Conservation (phyloP, 2,888 invertebrate species). For the Dryococelus australis region DNA sequence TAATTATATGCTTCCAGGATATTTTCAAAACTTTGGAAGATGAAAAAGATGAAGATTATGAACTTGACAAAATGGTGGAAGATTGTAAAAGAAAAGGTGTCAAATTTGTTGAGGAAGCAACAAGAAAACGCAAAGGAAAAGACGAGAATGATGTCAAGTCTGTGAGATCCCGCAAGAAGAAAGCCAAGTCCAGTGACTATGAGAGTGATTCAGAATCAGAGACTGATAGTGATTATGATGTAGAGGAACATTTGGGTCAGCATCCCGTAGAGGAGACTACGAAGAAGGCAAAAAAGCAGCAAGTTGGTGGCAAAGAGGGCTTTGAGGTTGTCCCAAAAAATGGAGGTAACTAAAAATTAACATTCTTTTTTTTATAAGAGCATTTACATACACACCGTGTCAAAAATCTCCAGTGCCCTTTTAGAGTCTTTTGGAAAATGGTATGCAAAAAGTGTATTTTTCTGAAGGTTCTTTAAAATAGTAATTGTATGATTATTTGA, state of each 20-base stretch:
- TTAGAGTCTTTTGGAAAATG: too few species aligned
- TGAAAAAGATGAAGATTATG: slow-evolving; percentile 86
- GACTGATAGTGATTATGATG: slow-evolving; percentile 60
- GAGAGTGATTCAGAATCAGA: slow-evolving; percentile 50
- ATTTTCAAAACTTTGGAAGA: slow-evolving; percentile 80
- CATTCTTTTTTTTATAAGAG: too few species aligned
- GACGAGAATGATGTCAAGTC: slow-evolving; percentile 53
- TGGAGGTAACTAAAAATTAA: slow-evolving; percentile 57
- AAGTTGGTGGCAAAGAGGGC: slow-evolving; percentile 62
- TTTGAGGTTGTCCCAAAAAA: slow-evolving; percentile 74
- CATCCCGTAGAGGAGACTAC: slow-evolving; percentile 36
- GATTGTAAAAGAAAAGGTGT: slow-evolving; percentile 76
- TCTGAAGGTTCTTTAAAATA: too few species aligned
- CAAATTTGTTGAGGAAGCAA: slow-evolving; percentile 56
- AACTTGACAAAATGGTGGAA: slow-evolving; percentile 80
- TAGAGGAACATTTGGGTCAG: slow-evolving; percentile 55
- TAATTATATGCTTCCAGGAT: slow-evolving; percentile 59
- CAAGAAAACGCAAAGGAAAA: slow-evolving; percentile 47
- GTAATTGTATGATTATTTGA: too few species aligned
- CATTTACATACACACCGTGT: too few species aligned
- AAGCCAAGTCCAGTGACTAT: slow-evolving; percentile 30
- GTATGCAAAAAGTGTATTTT: too few species aligned
- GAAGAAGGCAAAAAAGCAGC: slow-evolving; percentile 31
- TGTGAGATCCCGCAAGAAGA: slow-evolving; percentile 54
- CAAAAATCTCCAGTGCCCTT: too few species aligned